A percentile compares a stretch with the other conserved stretches of the same genome.
Evolutionary conservation across 37 sponge, comb jelly and placozoan genomes (phyloP).

Genomic region (Hormiphora californensis): DNA sequence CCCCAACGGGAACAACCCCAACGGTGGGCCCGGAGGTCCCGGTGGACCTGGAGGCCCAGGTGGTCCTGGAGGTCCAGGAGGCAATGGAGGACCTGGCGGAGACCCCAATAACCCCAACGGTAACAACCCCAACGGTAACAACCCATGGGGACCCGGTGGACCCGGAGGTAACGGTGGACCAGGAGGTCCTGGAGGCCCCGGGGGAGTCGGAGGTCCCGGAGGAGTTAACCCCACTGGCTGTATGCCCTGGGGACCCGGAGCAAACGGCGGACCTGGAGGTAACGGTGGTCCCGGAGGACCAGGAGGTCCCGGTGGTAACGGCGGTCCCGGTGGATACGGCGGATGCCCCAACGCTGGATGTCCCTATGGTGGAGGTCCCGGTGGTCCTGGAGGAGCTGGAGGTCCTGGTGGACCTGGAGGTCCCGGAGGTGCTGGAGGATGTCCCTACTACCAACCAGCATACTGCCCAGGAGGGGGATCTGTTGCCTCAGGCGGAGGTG

Average conservation of each 20-base stretch:
- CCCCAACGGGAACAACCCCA: too few species aligned
- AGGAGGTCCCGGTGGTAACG: too few species aligned
- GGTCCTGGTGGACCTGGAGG: constrained; percentile 15
- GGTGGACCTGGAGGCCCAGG: not conserved
- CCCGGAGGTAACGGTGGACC: not conserved
- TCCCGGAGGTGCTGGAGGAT: not conserved
- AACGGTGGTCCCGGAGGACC: too few species aligned
- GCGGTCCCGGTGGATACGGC: too few species aligned
- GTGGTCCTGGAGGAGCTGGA: not conserved
- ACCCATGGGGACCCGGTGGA: constrained; percentile 9
- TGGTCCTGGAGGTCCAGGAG: not conserved
- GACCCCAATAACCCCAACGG: too few species aligned
- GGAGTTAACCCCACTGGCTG: not conserved
- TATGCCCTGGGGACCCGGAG: not conserved
- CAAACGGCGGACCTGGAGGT: not conserved
- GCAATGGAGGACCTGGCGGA: too few species aligned
- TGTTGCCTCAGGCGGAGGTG: not conserved
- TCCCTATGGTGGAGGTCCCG: not conserved
- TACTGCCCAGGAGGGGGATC: not conserved
- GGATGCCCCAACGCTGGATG: not conserved
- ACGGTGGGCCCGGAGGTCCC: not conserved
- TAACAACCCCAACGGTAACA: too few species aligned
- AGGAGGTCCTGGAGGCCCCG: not conserved
- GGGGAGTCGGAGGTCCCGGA: not conserved
- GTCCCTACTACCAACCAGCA: not conserved